These are phyloP conservation scores for Anastrepha ludens DNA, from an alignment of 1,140 invertebrate genomes.

Conservation along the genomic window DNA sequence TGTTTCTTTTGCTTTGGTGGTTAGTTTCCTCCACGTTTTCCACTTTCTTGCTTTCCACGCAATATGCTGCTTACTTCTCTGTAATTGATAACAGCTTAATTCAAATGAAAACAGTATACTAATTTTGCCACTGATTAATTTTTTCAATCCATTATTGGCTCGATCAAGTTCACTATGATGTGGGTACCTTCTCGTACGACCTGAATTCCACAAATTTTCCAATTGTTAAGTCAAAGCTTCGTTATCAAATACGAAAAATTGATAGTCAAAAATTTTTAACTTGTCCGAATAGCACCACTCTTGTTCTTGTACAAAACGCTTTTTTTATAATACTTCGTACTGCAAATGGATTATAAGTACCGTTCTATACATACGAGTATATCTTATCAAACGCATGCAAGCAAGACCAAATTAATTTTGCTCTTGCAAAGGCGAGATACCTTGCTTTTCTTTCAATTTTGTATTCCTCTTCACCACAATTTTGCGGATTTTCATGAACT, in stretches of 20 bases:
- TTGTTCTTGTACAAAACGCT: too few relatives aligned
- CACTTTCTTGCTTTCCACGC: constrained; percentile 42
- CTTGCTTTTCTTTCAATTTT: constrained; percentile 38
- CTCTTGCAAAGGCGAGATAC: constrained; percentile 25
- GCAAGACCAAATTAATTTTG: not conserved
- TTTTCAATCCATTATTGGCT: not conserved
- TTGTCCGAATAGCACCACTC: too few relatives aligned
- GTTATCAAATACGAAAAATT: not conserved
- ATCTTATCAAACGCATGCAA: not conserved
- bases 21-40: constrained; percentile 23
- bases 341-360: too few relatives aligned
- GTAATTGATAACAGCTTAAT: constrained; percentile 45
- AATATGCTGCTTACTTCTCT: constrained; percentile 5
- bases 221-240: not conserved
- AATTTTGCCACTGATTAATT: constrained; percentile 25
- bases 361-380: not conserved
- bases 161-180: not conserved
- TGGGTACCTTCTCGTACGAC: constrained; percentile 1
- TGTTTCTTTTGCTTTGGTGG: constrained; percentile 47
- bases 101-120: not conserved
- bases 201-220: not conserved
- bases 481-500: not conserved
- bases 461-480: not conserved
- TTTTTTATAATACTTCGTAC: too few relatives aligned
- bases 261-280: too few relatives aligned